Evolutionary conservation across 2,888 invertebrate genomes (phyloP).

Genomic region (Trichogramma evanescens): DNA sequence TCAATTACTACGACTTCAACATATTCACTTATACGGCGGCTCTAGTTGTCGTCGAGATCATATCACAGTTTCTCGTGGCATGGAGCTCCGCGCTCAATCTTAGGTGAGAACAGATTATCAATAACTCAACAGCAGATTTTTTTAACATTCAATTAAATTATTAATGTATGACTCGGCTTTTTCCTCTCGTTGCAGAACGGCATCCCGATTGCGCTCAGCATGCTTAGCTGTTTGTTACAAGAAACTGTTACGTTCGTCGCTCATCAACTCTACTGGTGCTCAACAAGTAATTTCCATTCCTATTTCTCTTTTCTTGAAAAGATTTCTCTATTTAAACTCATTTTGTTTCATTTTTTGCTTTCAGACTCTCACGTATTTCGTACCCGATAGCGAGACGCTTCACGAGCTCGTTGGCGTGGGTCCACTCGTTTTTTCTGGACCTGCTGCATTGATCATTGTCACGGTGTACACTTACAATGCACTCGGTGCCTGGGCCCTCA

Average conservation of each 20-base stretch:
- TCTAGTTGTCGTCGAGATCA: constrained; percentile 26
- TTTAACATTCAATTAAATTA: background rate
- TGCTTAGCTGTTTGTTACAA: constrained; percentile 39
- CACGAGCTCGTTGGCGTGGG: constrained; percentile 50
- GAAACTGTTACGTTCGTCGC: constrained; percentile 35
- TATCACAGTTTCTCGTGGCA: constrained; percentile 30
- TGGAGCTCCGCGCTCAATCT: constrained; percentile 33
- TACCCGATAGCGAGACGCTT: constrained; percentile 51
- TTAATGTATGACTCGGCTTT: background rate
- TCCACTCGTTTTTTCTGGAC: constrained; percentile 50
- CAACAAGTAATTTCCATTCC: constrained; percentile 27
- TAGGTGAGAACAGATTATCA: constrained; percentile 24
- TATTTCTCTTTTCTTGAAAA: background rate
- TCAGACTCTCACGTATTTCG: constrained; percentile 35
- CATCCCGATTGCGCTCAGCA: constrained; percentile 37
- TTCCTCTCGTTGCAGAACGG: constrained; percentile 32
- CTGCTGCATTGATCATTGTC: constrained; percentile 47
- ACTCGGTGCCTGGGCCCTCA: constrained; percentile 50
- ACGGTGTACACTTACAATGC: constrained; percentile 47
- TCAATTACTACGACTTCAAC: constrained; percentile 28
- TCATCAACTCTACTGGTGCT: constrained; percentile 30
- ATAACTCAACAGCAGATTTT: background rate
- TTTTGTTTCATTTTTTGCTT: constrained; percentile 42
- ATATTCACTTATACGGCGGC: constrained; percentile 27
- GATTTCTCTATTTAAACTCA: background rate